phyloP scores from a whole-genome alignment of 2,113 vertebrate genomes.

The cat (Felis catus) region DNA sequence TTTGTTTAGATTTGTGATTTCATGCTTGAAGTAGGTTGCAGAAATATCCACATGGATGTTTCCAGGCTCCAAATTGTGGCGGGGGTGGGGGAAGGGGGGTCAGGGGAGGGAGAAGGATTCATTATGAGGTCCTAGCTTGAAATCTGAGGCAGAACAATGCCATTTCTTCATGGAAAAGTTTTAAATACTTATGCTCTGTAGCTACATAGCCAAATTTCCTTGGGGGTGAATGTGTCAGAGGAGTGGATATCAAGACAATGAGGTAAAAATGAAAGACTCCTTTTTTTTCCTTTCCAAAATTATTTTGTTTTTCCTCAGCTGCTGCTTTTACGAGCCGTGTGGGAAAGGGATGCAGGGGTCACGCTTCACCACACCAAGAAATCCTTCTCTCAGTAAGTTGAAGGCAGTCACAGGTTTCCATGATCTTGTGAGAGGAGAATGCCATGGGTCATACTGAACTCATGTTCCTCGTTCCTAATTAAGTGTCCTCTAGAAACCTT shows the following conservation, averaged over 20 bases:
- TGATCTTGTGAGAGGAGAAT: not conserved
- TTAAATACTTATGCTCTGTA: not conserved
- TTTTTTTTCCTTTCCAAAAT: not conserved
- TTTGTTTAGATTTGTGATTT: slow-evolving; percentile 43
- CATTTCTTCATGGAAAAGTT: not conserved
- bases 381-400: not conserved
- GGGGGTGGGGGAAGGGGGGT: not conserved
- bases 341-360: not conserved
- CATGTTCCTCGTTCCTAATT: not conserved
- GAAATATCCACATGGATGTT: not conserved
- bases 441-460: not conserved
- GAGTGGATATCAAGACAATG: not conserved
- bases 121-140: not conserved
- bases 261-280: not conserved
- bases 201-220: not conserved
- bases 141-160: not conserved
- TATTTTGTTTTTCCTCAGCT: not conserved
- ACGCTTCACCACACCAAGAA: not conserved
- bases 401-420: not conserved
- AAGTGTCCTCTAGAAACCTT: not conserved
- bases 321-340: not conserved
- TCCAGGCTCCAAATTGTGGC: not conserved
- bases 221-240: not conserved
- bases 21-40: not conserved
- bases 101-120: not conserved